Evolutionary conservation across 2,797 vertebrate genomes (phyloP), one percentile per base, ranked within the genome.

Genomic region (Steatocranus sp.): DNA sequence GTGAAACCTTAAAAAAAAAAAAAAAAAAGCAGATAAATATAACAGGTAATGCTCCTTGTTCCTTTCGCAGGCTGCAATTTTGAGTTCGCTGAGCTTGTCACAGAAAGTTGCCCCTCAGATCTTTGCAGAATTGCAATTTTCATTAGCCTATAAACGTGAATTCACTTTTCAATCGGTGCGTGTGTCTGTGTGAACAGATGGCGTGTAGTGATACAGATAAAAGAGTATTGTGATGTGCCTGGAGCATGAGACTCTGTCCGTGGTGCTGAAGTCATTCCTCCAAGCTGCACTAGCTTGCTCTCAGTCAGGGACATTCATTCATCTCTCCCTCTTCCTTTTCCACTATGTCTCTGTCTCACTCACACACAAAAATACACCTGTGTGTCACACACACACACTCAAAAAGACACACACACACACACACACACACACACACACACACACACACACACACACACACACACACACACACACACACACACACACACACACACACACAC

Each of bases 81-180:
- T 61, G 75, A 75, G 51, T 88, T 90, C 53, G 73, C 56, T 78
- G 87, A 87, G 48, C 38, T 80, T 79, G 81, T 86, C 68, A 41
- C 7, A 27, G 84, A 86, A 84, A 66, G 48, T 58, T 58, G 75
- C 58, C 76, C 48, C 27, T 80, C 23, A 86, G 80, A 89, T 84
- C 81, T 83, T 25, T 83, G 82, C 56, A 50, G 75, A 79, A 51
- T 46, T 68, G 74, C 82, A 53, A 63, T n/a, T 7, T 61, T 87
- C 54, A 92, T 81, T 87, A 85, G 88, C 88, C 78, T 87, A 83
- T 53, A 75, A 87, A 84, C 8, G 8, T 49, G 74, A 18, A 46
- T 68, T 81, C 17, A 11, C 34, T 49, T 87, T 83, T 61, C 15
- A 85, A 75, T 78, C 4, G 74, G 23, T 73, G 78, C 48, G 32